phyloP scores from a whole-genome alignment of 2,888 invertebrate genomes.

The Acleris holmiana region DNA sequence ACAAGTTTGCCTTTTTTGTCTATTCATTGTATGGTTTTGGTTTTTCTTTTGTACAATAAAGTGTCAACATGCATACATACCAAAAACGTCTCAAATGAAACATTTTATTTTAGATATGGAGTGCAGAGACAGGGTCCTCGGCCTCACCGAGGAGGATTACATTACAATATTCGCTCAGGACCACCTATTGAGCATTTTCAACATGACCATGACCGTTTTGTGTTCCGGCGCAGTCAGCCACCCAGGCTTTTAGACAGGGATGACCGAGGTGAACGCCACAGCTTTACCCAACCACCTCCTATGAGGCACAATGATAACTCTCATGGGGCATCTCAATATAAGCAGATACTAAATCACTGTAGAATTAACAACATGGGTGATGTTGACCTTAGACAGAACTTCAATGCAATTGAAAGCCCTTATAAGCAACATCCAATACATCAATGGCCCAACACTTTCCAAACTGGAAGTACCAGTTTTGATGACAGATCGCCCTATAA shows the following conservation, averaged over 20 bases:
- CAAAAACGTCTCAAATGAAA: too few species aligned
- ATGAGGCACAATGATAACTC: conserved; percentile 47
- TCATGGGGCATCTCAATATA: conserved; percentile 43
- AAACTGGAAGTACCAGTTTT: conserved; percentile 49
- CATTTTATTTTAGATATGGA: conserved; percentile 20
- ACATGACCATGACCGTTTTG: conserved; percentile 54
- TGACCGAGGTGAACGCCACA: conserved; percentile 47
- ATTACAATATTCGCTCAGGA: conserved; percentile 47
- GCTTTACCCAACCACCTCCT: conserved; percentile 47
- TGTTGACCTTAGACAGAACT: conserved; percentile 61
- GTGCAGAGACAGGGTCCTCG: conserved; percentile 43
- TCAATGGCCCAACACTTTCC: conserved; percentile 55
- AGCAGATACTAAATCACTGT: conserved; percentile 43
- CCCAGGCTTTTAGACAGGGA: conserved; percentile 45
- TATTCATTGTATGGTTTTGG: too few species aligned
- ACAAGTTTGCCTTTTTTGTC: too few species aligned
- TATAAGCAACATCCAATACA: conserved; percentile 45
- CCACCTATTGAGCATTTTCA: conserved; percentile 44
- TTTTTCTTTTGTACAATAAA: too few species aligned
- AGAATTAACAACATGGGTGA: conserved; percentile 70
- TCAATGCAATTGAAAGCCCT: conserved; percentile 38
- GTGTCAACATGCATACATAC: too few species aligned
- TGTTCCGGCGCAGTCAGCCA: conserved; percentile 46
- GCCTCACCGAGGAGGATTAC: conserved; percentile 49
- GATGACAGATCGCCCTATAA: conserved; percentile 54